These are phyloP conservation scores for Brachymystax lenok DNA, from an alignment of 2,797 vertebrate genomes.

Conservation along the genomic window DNA sequence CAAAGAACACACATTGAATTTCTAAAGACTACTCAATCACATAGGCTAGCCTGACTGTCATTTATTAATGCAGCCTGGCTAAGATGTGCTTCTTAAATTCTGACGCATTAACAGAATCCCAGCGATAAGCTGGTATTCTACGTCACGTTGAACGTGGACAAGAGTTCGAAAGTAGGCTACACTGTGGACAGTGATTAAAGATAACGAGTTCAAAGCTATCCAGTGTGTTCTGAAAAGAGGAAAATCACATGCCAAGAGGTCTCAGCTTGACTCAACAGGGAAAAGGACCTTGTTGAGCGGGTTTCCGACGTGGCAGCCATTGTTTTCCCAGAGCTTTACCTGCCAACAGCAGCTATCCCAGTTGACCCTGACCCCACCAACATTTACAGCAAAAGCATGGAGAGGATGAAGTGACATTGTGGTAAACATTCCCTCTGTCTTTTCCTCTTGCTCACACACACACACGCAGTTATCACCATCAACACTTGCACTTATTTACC, in stretches of 20 bases:
- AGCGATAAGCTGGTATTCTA: background rate
- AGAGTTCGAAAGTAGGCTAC: background rate
- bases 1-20: conserved; percentile 1
- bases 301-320: conserved; percentile 47
- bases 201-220: background rate
- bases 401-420: conserved; percentile 26
- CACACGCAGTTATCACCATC: conserved; percentile 25
- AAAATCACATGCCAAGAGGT: conserved; percentile 58
- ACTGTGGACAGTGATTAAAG: background rate
- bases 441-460: conserved; percentile 27
- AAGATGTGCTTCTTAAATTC: no score
- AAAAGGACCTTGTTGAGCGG: conserved; percentile 53
- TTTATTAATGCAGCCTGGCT: no score
- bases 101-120: no score
- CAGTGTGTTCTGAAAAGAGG: conserved; percentile 34
- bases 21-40: background rate
- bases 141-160: background rate
- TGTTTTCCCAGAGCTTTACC: conserved; percentile 58
- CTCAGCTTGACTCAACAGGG: conserved; percentile 51
- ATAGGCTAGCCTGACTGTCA: background rate
- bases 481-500: conserved; percentile 8
- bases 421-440: background rate
- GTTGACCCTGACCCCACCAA: conserved; percentile 50
- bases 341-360: conserved; percentile 44
- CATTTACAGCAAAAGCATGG: conserved; percentile 24